A percentile compares a stretch with the other conserved stretches of the same genome.
Conservation (phyloP, 2,113 vertebrate genomes). For the Scophthalmus maximus region DNA sequence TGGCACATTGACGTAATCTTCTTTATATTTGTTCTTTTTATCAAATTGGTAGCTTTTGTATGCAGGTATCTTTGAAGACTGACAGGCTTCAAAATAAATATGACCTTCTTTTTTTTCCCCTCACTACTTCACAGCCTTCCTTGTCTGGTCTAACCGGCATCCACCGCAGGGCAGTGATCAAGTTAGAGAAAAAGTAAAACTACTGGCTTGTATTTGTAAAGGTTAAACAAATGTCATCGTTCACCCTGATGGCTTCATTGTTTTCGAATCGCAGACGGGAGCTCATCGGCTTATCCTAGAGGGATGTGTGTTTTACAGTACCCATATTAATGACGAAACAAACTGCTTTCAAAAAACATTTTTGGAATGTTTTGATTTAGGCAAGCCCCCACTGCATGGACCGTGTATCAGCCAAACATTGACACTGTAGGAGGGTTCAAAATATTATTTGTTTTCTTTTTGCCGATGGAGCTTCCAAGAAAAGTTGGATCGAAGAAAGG, state of each 20-base stretch:
- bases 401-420: slow-evolving; percentile 13
- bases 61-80: neutral
- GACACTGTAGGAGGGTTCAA: slow-evolving; percentile 9
- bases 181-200: neutral
- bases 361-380: no score
- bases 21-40: no score
- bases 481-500: slow-evolving; percentile 29
- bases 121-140: neutral
- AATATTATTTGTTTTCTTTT: neutral
- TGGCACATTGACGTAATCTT: neutral
- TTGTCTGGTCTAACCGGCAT: slow-evolving; percentile 11
- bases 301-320: neutral
- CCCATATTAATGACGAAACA: no score
- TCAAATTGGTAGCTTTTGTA: slow-evolving; percentile 20
- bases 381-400: neutral
- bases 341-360: no score
- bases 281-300: neutral
- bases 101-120: neutral
- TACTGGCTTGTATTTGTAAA: neutral
- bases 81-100: slow-evolving; percentile 16
- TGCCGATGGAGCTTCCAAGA: slow-evolving; percentile 15
- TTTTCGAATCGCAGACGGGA: slow-evolving; percentile 7
- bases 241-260: slow-evolving; percentile 2
- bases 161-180: slow-evolving; percentile 8
- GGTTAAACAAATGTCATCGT: slow-evolving; percentile 8